These are phyloP conservation scores for Xenotilapia leptura DNA, from an alignment of 2,113 vertebrate genomes.

Conservation along the genomic window DNA sequence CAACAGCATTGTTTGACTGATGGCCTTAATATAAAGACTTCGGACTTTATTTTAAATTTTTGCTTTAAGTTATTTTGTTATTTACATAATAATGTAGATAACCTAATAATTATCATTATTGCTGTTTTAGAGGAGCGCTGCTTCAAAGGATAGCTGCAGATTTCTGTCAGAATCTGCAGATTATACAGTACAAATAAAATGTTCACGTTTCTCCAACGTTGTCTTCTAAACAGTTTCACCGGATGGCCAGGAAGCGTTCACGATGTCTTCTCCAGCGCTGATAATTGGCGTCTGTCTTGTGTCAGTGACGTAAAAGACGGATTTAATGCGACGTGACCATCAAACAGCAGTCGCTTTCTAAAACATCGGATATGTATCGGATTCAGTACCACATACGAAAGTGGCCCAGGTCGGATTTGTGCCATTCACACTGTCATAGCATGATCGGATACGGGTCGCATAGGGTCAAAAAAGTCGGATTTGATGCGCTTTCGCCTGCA, in stretches of 20 bases:
- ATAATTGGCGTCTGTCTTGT: background rate
- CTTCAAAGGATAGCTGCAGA: no score
- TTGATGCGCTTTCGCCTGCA: background rate
- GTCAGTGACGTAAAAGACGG: fast-evolving
- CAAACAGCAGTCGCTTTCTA: background rate
- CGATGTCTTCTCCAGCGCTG: fast-evolving
- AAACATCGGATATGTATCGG: fast-evolving
- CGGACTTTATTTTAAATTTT: no score
- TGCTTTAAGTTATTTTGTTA: no score
- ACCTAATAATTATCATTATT: fast-evolving
- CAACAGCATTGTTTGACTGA: no score
- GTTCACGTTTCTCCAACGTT: no score
- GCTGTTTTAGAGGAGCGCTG: fast-evolving
- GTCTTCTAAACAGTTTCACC: fast-evolving
- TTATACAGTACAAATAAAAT: no score
- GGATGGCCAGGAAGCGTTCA: fast-evolving
- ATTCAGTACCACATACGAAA: fast-evolving
- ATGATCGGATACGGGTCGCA: fast-evolving
- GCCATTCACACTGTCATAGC: fast-evolving
- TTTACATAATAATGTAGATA: no score
- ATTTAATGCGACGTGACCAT: fast-evolving
- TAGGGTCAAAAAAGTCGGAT: background rate
- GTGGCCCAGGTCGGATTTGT: fast-evolving
- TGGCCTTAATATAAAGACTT: no score
- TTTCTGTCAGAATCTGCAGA: no score